These are phyloP conservation scores for Nomada lathburiana DNA, from an alignment of 2,888 invertebrate species.

Conservation along the genomic window DNA sequence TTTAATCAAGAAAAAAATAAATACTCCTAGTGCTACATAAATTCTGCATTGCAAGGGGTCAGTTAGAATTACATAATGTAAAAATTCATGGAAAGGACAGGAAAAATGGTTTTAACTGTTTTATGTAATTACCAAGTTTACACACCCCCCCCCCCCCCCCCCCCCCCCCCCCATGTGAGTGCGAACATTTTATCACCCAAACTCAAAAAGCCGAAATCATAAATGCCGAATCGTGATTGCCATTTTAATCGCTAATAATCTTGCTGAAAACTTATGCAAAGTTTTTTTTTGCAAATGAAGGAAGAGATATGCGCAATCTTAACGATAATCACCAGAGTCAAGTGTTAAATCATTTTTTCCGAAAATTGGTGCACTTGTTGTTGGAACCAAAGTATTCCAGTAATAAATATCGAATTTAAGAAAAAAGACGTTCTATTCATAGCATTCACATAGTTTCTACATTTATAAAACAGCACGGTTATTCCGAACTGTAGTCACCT, in stretches of 20 bases:
- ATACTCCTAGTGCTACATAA: not conserved
- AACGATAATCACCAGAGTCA: no score
- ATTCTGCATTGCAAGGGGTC: not conserved
- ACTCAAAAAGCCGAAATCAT: not conserved
- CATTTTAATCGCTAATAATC: no score
- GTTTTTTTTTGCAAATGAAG: no score
- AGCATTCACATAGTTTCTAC: conserved; percentile 10
- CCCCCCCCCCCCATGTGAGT: no score
- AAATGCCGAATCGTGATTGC: not conserved
- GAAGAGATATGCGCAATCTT: no score
- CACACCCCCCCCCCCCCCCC: no score
- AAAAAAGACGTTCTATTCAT: conserved; percentile 6
- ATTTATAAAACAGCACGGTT: conserved; percentile 17
- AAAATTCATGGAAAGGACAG: not conserved
- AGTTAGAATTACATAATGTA: not conserved
- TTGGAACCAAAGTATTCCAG: no score
- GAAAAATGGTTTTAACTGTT: not conserved
- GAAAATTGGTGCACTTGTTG: no score
- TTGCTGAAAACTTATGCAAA: no score
- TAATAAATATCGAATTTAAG: not conserved
- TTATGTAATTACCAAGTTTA: no score
- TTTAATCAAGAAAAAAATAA: no score
- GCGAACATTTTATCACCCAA: not conserved
- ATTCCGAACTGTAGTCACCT: not conserved
- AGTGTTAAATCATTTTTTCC: no score